Conservation (phyloP, 2,113 vertebrate genomes). For the Lepisosteus osseus region DNA sequence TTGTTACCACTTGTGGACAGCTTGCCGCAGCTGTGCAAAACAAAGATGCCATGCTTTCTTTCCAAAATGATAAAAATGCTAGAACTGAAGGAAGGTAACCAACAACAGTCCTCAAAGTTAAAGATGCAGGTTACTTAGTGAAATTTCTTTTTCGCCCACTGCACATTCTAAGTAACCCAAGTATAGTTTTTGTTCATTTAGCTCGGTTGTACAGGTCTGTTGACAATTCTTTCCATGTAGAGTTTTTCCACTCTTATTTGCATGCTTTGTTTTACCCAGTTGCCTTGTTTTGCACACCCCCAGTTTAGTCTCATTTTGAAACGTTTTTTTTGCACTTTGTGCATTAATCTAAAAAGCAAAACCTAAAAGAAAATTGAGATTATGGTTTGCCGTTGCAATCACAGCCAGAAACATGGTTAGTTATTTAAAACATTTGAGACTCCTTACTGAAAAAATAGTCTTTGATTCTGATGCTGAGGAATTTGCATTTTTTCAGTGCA, state of each 20-base stretch:
- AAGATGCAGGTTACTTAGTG: too few relatives aligned
- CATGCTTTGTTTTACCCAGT: constrained; percentile 24
- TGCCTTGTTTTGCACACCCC: constrained; percentile 23
- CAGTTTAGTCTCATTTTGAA: neutral
- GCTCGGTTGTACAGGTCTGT: neutral
- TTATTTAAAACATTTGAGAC: constrained; percentile 32
- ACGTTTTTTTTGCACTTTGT: constrained; percentile 25
- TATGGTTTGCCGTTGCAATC: constrained; percentile 49
- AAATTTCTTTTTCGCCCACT: too few relatives aligned
- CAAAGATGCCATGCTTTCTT: too few relatives aligned
- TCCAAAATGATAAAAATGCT: too few relatives aligned
- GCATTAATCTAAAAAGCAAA: constrained; percentile 27
- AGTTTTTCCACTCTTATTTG: neutral
- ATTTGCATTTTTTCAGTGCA: neutral
- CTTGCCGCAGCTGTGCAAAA: too few relatives aligned
- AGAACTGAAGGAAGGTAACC: too few relatives aligned
- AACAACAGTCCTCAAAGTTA: too few relatives aligned
- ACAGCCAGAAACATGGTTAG: constrained; percentile 45
- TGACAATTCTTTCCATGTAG: neutral
- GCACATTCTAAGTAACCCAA: neutral
- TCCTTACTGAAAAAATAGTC: neutral
- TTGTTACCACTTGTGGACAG: too few relatives aligned
- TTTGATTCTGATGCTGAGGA: neutral
- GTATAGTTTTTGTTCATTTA: neutral
- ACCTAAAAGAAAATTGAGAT: constrained; percentile 16